Base-by-base conservation (phyloP, 2,888 invertebrate species). In the Gasteruption jaculator region DNA sequence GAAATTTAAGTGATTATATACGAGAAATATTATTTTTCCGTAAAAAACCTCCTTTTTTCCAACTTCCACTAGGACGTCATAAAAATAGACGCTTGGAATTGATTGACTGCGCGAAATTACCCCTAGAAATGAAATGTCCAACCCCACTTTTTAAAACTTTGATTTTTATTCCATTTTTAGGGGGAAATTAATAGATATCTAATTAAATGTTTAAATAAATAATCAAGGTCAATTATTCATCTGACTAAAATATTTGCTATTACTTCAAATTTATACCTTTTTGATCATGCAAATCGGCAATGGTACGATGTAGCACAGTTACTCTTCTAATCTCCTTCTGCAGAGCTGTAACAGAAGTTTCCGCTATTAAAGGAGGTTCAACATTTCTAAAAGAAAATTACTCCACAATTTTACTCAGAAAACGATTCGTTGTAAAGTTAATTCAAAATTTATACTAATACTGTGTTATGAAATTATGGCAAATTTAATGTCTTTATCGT, bases 271-370 rank as follows among this genome's bases (percentile, higher is more conserved):
- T 29, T 5, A 32, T 45, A 65, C 65, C 65, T 57, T 62, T 63
- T 26, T 65, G 62, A 51, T 63, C 59, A 41, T 61, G 57, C 43
- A 65, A 49, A 32, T 65, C 63, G 19, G 60, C 37, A 35, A 62
- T 42, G 27, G 63, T 32, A 50, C 65, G 57, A 32, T 61, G 65
- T 29, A 65, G 49, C 30, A 65, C 64, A 8, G 65, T 65, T 33
- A 65, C 65, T 34, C 65, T 56, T 35, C 65, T 55, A 26, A 61
- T 54, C 50, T 62, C 65, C 38, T 65, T 65, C 50, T 58, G 59
- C 53, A 53, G 57, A 43, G 45, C 62, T 62, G 43, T 18, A 38
- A 35, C 33, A 38, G 24, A 42, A n/a, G n/a, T n/a, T n/a, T n/a
- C n/a, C 32, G 19, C 14, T 21, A 26, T 40, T 25, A 16, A 11